phyloP scores from a whole-genome alignment of 2,113 vertebrate species.

The Erythrocercus mccallii region DNA sequence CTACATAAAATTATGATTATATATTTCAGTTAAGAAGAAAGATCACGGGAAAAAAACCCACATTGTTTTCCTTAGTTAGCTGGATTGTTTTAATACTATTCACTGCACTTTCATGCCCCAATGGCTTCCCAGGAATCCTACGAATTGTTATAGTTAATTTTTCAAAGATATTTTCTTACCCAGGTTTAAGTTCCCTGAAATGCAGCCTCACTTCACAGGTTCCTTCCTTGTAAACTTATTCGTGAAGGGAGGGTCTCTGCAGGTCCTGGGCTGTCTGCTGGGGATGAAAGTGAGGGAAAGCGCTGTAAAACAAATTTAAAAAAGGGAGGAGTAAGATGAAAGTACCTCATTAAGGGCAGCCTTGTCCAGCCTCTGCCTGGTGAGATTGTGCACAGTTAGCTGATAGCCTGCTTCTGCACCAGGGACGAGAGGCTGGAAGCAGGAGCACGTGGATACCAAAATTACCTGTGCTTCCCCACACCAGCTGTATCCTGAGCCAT shows the following conservation, averaged over 20 bases:
- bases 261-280: background rate
- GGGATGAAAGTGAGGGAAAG: constrained; percentile 17
- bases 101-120: background rate
- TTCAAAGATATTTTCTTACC: background rate
- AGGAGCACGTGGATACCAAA: background rate
- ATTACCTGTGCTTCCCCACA: background rate
- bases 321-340: constrained; percentile 48
- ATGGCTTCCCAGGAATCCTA: background rate
- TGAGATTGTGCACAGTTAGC: constrained; percentile 12
- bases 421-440: background rate
- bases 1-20: background rate
- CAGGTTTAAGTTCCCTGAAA: background rate
- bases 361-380: background rate
- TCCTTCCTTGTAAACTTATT: constrained; percentile 24
- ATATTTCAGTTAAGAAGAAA: background rate
- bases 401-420: background rate
- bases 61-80: background rate
- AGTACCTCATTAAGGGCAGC: constrained; percentile 35
- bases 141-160: background rate
- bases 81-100: background rate
- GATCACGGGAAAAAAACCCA: background rate
- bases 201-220: background rate
- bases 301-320: constrained; percentile 49
- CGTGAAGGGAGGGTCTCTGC: background rate
- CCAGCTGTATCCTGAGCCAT: background rate